Evolutionary conservation across 2,113 vertebrate species (phyloP), one percentile per base, ranked within the genome.

Genomic region (Carassius auratus): DNA sequence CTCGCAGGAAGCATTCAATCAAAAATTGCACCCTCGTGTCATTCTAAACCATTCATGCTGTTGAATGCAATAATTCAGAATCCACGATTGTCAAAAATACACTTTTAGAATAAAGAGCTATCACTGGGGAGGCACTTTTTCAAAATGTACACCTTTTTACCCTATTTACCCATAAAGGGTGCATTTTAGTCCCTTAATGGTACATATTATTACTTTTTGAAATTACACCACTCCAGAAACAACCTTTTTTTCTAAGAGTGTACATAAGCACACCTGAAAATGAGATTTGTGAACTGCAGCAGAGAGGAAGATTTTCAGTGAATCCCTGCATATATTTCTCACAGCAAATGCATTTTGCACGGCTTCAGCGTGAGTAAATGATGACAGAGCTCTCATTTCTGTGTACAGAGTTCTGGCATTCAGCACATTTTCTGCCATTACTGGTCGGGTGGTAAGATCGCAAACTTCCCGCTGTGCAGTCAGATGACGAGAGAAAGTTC

Each of bases 401-500:
- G 64, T 68, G 13, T 33, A 66, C 26, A 68, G 75, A 38, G 68
- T 76, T 55, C 74, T 55, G 74, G 71, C 52, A 77, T 21, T 33
- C 30, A 19, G 15, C 21, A 15, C 76, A 3, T 15, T 55, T 30
- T 2, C 30, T 30, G 30, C 52, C 38, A 15, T 52, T 26, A 45
- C 59, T 62, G 33, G 8, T 69, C 1, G 21, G 26, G 59, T 61
- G 55, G 55, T 84, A 66, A 84, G 45, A 78, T 86, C 48, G 13
- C 30, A 36, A 14, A 71, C 9, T 52, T 59, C 86, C 84, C 48
- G 86, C 81, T 69, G 81, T 6, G 76, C 69, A 15, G 64, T 87
- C 84, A 89, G 88, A 87, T 89, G 88, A 84, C 23, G 23, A n/a
- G 26, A 76, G 76, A 75, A 87, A 83, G 75, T 84, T 84, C 75